Conservation (phyloP, 2,888 invertebrate genomes). For the Steinernema hermaphroditum region DNA sequence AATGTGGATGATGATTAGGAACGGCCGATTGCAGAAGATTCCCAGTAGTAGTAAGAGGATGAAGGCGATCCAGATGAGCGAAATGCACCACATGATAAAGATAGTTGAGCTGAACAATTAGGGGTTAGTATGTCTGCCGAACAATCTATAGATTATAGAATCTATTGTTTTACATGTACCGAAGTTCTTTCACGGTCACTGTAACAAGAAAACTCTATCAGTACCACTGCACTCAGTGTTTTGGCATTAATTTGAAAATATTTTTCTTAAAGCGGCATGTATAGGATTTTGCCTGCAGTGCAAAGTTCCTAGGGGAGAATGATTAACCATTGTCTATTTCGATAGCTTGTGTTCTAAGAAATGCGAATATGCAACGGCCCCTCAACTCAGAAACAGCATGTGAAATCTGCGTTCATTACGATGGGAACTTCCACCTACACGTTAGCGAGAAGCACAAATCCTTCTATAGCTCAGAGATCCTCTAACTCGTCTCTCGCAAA, state of each 20-base stretch:
- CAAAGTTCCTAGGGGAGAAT: too few relatives aligned
- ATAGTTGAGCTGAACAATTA: neutral
- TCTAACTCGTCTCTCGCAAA: too few relatives aligned
- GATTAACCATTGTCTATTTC: too few relatives aligned
- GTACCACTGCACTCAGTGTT: neutral
- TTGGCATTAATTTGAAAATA: neutral
- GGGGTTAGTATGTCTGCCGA: neutral
- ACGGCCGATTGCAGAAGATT: conserved; percentile 3
- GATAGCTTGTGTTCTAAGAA: too few relatives aligned
- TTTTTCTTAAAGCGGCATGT: neutral
- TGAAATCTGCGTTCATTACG: too few relatives aligned
- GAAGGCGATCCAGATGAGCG: neutral
- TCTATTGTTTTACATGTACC: neutral
- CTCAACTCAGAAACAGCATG: too few relatives aligned
- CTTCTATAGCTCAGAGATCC: too few relatives aligned
- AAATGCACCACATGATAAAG: neutral
- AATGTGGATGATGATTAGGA: neutral
- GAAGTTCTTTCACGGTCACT: too few relatives aligned
- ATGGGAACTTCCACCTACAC: too few relatives aligned
- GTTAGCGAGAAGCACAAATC: too few relatives aligned
- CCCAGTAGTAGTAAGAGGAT: neutral
- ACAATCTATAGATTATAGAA: neutral
- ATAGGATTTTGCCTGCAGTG: neutral
- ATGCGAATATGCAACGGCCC: too few relatives aligned
- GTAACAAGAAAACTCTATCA: too few relatives aligned